Evolutionary conservation across 2,113 vertebrate species (phyloP), one percentile per base, ranked within the genome.

Genomic region (Tyto alba): DNA sequence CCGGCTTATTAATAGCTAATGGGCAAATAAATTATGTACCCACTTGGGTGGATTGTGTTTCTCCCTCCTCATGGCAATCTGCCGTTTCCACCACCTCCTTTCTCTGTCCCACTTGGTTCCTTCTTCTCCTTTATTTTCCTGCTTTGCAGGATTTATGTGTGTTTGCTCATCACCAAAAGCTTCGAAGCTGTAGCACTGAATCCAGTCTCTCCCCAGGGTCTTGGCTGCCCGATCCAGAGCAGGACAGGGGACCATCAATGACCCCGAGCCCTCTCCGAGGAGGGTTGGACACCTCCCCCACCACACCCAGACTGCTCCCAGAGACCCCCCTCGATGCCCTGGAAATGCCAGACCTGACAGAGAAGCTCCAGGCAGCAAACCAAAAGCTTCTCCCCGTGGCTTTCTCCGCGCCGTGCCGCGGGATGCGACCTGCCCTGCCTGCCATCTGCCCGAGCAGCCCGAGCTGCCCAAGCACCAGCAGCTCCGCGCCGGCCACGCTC

Each of bases 21-120:
- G 93, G 74, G 14, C 68, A 55, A 63, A 96, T 97, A 50, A 97
- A 97, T 94, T 95, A 95, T 96, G 96, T 22, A 80, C 88, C 87
- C 45, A 5, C 62, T 41, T 0, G 4, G 48, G 55, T 11, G 80
- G 94, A 27, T 96, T 64, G 74, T 16, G 53, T 95, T 95, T 95
- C 87, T 95, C 60, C 76, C 62, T 66, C 57, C 86, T 68, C 50
- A 1, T 56, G 13, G 72, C 40, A 18, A 83, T 36, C 78, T 67
- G 75, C 26, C 10, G 4, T 5, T 67, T 87, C 88, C 79, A 32
- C 22, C 82, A 21, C 78, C 73, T 78, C 72, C 87, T 78, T 56
- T 67, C 56, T 68, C 89, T 56, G 34, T 26, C 87, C 64, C 41
- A 7, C 40, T 66, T 13, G 30, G 17, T 5, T 41, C 19, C 38